These are phyloP conservation scores for Vombatus ursinus DNA, from an alignment of 2,113 vertebrate species.

Conservation along the genomic window DNA sequence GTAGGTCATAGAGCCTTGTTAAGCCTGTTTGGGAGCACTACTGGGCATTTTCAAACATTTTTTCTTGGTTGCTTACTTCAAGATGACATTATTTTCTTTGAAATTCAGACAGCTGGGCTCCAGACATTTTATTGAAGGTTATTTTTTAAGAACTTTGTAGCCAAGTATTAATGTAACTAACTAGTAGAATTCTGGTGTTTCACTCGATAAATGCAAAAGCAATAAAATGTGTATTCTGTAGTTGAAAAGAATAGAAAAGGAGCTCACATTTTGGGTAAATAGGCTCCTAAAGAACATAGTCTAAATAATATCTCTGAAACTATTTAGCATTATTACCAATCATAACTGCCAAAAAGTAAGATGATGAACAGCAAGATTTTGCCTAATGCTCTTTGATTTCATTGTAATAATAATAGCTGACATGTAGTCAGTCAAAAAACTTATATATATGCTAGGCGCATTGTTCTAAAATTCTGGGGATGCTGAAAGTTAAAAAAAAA, in stretches of 20 bases:
- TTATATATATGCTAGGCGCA: background rate
- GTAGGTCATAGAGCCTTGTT: background rate
- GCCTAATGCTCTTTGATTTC: background rate
- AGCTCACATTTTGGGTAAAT: background rate
- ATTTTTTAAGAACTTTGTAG: constrained; percentile 11
- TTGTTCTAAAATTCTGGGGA: background rate
- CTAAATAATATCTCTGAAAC: constrained; percentile 1
- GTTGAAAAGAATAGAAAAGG: background rate
- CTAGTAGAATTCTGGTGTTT: constrained; percentile 25
- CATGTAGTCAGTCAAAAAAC: background rate
- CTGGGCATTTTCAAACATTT: background rate
- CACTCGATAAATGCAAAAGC: background rate
- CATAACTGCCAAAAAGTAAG: constrained; percentile 3
- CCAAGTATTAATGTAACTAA: background rate
- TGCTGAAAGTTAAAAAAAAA: background rate
- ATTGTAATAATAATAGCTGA: background rate
- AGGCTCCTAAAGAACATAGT: background rate
- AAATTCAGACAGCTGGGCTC: background rate
- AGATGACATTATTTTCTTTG: background rate
- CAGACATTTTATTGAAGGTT: background rate
- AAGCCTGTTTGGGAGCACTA: background rate
- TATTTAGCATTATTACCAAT: background rate
- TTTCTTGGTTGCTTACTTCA: background rate
- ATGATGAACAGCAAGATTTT: background rate
- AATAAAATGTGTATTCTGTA: background rate